These are phyloP conservation scores for Ennomos erosarius DNA, from an alignment of 2,888 invertebrate species.

Conservation along the genomic window DNA sequence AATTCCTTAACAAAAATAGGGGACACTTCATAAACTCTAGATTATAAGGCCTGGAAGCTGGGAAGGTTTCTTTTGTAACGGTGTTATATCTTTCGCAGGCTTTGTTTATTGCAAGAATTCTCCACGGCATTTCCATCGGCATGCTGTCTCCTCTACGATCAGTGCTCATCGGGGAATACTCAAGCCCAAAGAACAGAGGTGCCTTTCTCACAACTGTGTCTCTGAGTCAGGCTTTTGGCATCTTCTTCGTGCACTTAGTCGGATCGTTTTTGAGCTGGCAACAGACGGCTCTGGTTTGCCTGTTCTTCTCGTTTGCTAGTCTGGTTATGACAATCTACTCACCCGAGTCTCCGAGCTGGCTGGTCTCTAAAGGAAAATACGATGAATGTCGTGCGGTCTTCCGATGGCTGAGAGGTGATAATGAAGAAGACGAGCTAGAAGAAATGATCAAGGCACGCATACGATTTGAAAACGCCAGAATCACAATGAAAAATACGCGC, in stretches of 20 bases:
- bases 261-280: slow-evolving; percentile 85
- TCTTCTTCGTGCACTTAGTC: slow-evolving; percentile 85
- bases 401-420: slow-evolving; percentile 82
- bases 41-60: too few species aligned
- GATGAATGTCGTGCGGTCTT: slow-evolving; percentile 82
- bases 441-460: slow-evolving; percentile 62
- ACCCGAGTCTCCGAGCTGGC: slow-evolving; percentile 87
- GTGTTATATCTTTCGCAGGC: slow-evolving; percentile 47
- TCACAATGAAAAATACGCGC: slow-evolving; percentile 38
- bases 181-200: slow-evolving; percentile 85
- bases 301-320: slow-evolving; percentile 71
- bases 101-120: slow-evolving; percentile 57
- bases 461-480: slow-evolving; percentile 50
- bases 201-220: slow-evolving; percentile 84
- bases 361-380: slow-evolving; percentile 78
- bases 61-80: too few species aligned
- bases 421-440: slow-evolving; percentile 66
- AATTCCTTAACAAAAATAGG: neutral
- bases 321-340: slow-evolving; percentile 65
- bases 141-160: slow-evolving; percentile 75
- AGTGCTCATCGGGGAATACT: slow-evolving; percentile 81
- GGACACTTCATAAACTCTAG: too few species aligned
- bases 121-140: slow-evolving; percentile 78
- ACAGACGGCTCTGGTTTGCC: slow-evolving; percentile 76
- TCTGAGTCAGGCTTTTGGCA: slow-evolving; percentile 83